phyloP scores from a whole-genome alignment of 2,888 invertebrate genomes.

The Pseudeuparius sepicola region DNA sequence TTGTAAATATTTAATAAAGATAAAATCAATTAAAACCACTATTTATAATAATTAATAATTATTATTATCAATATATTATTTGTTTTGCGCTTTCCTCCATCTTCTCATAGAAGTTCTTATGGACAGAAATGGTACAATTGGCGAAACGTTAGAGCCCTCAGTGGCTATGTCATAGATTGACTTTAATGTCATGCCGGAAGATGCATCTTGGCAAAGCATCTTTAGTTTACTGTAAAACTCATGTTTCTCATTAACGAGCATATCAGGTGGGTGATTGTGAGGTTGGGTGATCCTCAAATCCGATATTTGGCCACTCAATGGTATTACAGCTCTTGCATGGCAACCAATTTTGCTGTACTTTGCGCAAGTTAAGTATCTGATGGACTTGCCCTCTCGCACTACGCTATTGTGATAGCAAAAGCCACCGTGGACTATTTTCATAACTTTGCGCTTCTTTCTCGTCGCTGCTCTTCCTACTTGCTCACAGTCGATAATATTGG shows the following conservation, averaged over 20 bases:
- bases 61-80: no score
- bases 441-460: constrained; percentile 10
- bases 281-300: constrained; percentile 35
- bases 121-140: no score
- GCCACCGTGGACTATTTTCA: constrained; percentile 17
- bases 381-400: constrained; percentile 9
- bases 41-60: no score
- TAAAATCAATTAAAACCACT: no score
- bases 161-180: no score
- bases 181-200: no score
- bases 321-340: constrained; percentile 35
- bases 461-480: constrained; percentile 2
- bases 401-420: constrained; percentile 18
- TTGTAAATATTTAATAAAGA: no score
- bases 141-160: no score
- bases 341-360: constrained; percentile 37
- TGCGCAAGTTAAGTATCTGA: constrained; percentile 35
- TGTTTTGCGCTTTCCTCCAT: no score
- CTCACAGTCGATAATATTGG: no score
- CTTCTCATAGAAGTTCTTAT: no score
- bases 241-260: constrained; percentile 34
- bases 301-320: constrained; percentile 33
- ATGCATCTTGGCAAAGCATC: background rate
- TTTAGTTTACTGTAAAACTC: constrained; percentile 17
- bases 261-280: constrained; percentile 37